These are phyloP conservation scores for Mnemiopsis leidyi DNA, from an alignment of 37 sponge, comb jelly and placozoan species.

Conservation along the genomic window DNA sequence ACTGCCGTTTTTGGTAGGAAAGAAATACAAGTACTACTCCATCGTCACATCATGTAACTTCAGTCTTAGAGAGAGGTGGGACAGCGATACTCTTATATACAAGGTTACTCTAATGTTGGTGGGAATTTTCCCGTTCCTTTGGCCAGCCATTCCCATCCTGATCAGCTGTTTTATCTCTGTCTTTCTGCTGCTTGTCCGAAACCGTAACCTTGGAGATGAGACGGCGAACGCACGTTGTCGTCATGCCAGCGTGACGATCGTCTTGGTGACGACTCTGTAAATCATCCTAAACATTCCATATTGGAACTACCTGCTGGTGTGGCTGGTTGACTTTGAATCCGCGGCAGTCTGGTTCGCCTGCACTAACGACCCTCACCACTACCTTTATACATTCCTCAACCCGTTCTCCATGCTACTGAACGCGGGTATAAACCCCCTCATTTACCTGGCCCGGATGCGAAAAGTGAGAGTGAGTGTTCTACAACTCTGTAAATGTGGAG, in stretches of 20 bases:
- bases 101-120: not conserved
- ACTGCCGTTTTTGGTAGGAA: not conserved
- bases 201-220: not conserved
- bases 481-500: not conserved
- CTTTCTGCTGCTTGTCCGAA: not conserved
- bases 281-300: constrained; percentile 24
- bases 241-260: not conserved
- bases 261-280: not conserved
- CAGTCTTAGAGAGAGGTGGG: not conserved
- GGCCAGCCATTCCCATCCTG: not conserved
- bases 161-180: not conserved
- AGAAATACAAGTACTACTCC: not conserved
- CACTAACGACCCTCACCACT: not conserved
- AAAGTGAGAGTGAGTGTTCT: not conserved
- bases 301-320: not conserved
- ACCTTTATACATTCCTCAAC: not conserved
- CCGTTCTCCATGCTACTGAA: not conserved
- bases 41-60: not conserved
- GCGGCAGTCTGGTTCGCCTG: not conserved
- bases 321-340: not conserved
- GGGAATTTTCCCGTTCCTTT: not conserved
- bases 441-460: not conserved
- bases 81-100: not conserved
- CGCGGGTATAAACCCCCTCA: not conserved
- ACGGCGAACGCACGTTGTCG: not conserved